Base-by-base conservation (phyloP, 2,888 invertebrate genomes). In the Sphaeridia pumilis region DNA sequence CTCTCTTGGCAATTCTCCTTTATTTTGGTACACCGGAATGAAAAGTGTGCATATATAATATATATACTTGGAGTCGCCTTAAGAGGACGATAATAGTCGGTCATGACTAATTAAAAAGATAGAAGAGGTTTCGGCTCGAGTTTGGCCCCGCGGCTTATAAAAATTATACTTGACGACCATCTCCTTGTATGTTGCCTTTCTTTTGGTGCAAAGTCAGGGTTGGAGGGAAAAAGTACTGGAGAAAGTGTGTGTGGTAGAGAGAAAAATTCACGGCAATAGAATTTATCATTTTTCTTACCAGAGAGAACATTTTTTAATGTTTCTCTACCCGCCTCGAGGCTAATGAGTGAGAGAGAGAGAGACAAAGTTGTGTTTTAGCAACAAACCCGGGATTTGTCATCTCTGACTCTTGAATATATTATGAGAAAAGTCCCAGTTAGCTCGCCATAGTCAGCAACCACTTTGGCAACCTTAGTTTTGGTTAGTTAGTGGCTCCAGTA, bases 21-120 rank as follows among this genome's bases (percentile, higher is more conserved):
- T n/a, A n/a, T n/a, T n/a, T n/a, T n/a, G n/a, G n/a, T n/a, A n/a
- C n/a, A n/a, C n/a, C n/a, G n/a, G n/a, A n/a, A n/a, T n/a, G n/a
- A n/a, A n/a, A n/a, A n/a, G n/a, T n/a, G n/a, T n/a, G n/a, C n/a
- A n/a, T n/a, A n/a, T n/a, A n/a, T n/a, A n/a, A n/a, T n/a, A n/a
- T n/a, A n/a, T n/a, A n/a, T n/a, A n/a, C n/a, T n/a, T n/a, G n/a
- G n/a, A n/a, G n/a, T n/a, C n/a, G n/a, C n/a, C n/a, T 38, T 38
- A 38, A 7, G 7, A 17, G 38, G 12, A 38, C 38, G 38, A 38
- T 38, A 38, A 38, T 38, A 38, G 38, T 38, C 20, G 17, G 38
- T 38, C 38, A 38, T 38, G 5, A 20, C 38, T 38, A 38, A 38
- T 38, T 38, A 38, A 38, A 38, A 38, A 38, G 38, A 38, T 38